Percentiles rank a stretch among this genome's conserved stretches.
These are phyloP conservation scores for Cryptoblepharus egeriae DNA, from an alignment of 2,797 vertebrate genomes.

Conservation along the genomic window DNA sequence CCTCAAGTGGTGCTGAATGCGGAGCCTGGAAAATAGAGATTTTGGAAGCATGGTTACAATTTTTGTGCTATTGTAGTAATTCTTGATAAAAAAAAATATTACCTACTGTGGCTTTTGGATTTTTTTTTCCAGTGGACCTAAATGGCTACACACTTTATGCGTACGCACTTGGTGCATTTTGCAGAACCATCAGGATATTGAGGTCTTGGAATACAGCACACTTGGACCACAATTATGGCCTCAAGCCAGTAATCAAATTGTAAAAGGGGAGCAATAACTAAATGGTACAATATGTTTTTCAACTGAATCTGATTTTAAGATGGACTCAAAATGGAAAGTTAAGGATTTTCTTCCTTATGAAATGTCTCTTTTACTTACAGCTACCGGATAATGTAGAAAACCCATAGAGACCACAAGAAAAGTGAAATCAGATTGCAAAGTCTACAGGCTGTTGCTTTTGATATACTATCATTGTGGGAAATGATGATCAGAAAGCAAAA, in stretches of 20 bases:
- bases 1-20: too few relatives aligned
- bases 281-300: neutral
- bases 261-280: neutral
- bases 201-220: neutral
- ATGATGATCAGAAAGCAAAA: conserved; percentile 32
- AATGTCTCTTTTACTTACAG: neutral
- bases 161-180: too few relatives aligned
- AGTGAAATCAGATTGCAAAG: conserved; percentile 8
- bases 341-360: neutral
- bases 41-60: too few relatives aligned
- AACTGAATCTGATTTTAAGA: neutral
- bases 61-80: too few relatives aligned
- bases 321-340: conserved; percentile 8
- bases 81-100: too few relatives aligned
- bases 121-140: too few relatives aligned
- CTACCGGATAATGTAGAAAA: conserved; percentile 23
- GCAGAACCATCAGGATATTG: too few relatives aligned
- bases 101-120: too few relatives aligned
- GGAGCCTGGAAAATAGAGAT: too few relatives aligned
- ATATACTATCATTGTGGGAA: conserved; percentile 33
- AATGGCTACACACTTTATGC: too few relatives aligned
- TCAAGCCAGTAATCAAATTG: neutral
- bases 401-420: conserved; percentile 1
- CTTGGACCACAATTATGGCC: neutral
- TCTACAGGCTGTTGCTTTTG: conserved; percentile 17